These are phyloP conservation scores for Trichosurus vulpecula DNA, from an alignment of 2,797 vertebrate genomes.

Conservation along the genomic window DNA sequence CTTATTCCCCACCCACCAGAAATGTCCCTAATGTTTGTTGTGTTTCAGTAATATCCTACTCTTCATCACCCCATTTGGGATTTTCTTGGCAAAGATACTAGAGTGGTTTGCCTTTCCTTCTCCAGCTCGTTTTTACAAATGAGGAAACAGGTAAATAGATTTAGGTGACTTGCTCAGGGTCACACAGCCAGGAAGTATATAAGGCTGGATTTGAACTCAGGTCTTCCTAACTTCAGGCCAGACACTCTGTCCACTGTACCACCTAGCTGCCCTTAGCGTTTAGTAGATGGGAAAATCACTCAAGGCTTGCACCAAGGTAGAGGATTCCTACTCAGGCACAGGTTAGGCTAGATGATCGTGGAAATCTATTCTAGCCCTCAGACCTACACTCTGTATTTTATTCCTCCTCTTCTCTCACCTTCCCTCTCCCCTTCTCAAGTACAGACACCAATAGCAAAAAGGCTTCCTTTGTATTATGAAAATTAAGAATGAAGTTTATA, in stretches of 20 bases:
- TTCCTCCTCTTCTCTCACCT: background rate
- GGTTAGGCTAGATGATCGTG: background rate
- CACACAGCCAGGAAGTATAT: background rate
- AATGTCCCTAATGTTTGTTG: background rate
- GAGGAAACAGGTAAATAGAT: background rate
- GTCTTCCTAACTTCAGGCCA: background rate
- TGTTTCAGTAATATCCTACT: background rate
- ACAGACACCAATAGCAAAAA: background rate
- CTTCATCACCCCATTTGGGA: background rate
- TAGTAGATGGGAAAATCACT: background rate
- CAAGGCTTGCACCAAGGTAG: background rate
- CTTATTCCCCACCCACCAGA: background rate
- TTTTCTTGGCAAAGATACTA: background rate
- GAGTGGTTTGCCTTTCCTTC: background rate
- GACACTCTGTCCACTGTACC: background rate
- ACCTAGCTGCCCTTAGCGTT: background rate
- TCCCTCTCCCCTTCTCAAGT: background rate
- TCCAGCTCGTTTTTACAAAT: background rate
- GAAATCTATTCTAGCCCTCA: background rate
- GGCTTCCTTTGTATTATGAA: background rate
- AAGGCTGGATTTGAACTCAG: background rate
- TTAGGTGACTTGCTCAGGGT: too few relatives aligned
- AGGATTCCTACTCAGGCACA: background rate
- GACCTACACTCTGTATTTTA: background rate
- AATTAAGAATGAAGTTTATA: background rate